Percentiles rank a stretch among this genome's conserved stretches.
phyloP scores from a whole-genome alignment of 23 tunicate genomes.

The Aplidium turbinatum region DNA sequence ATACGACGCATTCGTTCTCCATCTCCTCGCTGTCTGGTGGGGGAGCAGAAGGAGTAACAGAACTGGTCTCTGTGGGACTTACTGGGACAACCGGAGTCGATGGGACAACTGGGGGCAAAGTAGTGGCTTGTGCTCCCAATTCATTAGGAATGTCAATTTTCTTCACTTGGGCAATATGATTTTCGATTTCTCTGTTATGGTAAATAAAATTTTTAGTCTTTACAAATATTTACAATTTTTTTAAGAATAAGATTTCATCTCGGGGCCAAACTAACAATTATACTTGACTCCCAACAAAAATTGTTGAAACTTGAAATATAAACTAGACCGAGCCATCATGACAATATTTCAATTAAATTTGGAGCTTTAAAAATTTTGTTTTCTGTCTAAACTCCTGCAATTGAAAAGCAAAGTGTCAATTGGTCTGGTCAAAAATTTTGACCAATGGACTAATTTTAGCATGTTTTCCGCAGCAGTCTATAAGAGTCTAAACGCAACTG shows the following conservation, averaged over 20 bases:
- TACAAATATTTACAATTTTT: no score
- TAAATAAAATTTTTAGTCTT: no score
- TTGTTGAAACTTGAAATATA: neutral
- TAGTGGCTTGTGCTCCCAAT: constrained; percentile 26
- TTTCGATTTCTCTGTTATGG: constrained; percentile 59
- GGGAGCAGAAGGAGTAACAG: neutral
- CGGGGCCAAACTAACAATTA: no score
- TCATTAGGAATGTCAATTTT: constrained; percentile 38
- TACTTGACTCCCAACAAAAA: neutral
- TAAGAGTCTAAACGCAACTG: no score
- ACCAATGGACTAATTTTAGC: no score
- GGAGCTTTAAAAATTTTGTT: no score
- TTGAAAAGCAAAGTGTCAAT: no score
- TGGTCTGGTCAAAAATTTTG: no score
- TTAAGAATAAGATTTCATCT: no score
- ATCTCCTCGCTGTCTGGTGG: constrained; percentile 18
- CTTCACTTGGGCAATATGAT: constrained; percentile 39
- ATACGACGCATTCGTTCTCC: constrained; percentile 88
- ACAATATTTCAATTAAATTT: no score
- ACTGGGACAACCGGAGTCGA: neutral
- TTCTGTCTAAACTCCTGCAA: no score
- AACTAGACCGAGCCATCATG: no score
- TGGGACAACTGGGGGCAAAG: constrained; percentile 1
- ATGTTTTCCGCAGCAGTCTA: neutral
- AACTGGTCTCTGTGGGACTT: neutral